Base-by-base conservation (phyloP, 2,113 vertebrate species). In the Pachypanchax playfairii region DNA sequence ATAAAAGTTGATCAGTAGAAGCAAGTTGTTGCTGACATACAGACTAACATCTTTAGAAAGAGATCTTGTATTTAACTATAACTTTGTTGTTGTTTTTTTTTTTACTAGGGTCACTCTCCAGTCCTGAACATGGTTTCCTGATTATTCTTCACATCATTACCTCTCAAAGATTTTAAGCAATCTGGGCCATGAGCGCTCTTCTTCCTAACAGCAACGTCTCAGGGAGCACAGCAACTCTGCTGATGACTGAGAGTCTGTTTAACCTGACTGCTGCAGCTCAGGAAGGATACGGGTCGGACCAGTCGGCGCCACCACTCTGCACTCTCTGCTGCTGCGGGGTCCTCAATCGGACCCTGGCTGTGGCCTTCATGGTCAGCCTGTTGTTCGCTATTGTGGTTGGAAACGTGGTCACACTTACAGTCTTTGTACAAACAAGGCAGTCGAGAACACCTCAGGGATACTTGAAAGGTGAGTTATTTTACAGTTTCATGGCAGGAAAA, bases 391-490 rank as follows among this genome's bases (percentile, higher is more conserved):
- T 93, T 6, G 88, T 93, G 24, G 54, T 90, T 11, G 93, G 94
- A 52, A 94, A 94, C 15, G 86, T 91, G 61, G 71, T 94, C 80
- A 93, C 91, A 0, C 86, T 94, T 4, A 89, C 89, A 0, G 93
- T 94, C 13, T 92, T 94, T 76, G 87, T 93, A 71, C 87, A 90
- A 75, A 91, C 88, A 0, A 87, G 84, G 61, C 92, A 93, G 55
- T 91, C 91, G 11, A 83, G 89, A 46, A 93, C 92, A 4, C 86
- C 93, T 10, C 93, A 94, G 63, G 91, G 93, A 22, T 94, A 93
- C 70, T 84, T 94, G 49, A 94, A 93, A 93, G 91, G 92, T 93
- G 82, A 6, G 33, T 10, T 0, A 2, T 31, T 14, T 46, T n/a
- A 25, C 15, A 15, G 43, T 22, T n/a, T n/a, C n/a, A n/a, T n/a